Percentiles rank a stretch among this genome's conserved stretches.
Evolutionary conservation across 2,888 invertebrate genomes (phyloP).

Genomic region (Drosophila infuscata): DNA sequence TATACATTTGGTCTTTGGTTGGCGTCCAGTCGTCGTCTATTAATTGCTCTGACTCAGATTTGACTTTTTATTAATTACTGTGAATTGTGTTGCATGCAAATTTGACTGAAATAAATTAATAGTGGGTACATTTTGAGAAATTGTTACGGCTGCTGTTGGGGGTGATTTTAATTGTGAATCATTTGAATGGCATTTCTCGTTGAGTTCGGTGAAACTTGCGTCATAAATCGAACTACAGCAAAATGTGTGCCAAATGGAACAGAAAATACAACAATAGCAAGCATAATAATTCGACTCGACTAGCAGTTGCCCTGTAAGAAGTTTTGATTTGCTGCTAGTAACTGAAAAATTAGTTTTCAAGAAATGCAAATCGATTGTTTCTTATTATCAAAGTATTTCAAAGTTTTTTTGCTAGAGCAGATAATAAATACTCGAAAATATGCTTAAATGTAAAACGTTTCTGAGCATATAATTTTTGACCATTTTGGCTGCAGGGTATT

Average conservation of each 20-base stretch:
- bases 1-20: conserved; percentile 1
- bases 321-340: neutral
- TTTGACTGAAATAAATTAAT: neutral
- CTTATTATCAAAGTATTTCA: neutral
- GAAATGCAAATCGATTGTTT: neutral
- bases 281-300: neutral
- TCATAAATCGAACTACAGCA: conserved; percentile 65
- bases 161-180: conserved; percentile 47
- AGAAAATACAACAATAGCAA: conserved; percentile 38
- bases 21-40: conserved; percentile 27
- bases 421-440: neutral
- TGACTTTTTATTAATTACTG: conserved; percentile 14
- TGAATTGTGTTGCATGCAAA: conserved; percentile 5
- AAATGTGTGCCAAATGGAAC: conserved; percentile 73
- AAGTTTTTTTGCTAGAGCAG: neutral
- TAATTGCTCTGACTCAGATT: conserved; percentile 50
- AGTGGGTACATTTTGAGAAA: conserved; percentile 31
- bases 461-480: neutral
- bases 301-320: conserved; percentile 18
- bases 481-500: conserved; percentile 42
- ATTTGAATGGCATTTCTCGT: conserved; percentile 47
- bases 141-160: neutral
- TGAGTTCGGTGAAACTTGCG: conserved; percentile 57
- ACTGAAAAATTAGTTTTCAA: neutral
- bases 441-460: neutral